phyloP scores from a whole-genome alignment of 2,113 vertebrate species.

The Kryptolebias marmoratus region DNA sequence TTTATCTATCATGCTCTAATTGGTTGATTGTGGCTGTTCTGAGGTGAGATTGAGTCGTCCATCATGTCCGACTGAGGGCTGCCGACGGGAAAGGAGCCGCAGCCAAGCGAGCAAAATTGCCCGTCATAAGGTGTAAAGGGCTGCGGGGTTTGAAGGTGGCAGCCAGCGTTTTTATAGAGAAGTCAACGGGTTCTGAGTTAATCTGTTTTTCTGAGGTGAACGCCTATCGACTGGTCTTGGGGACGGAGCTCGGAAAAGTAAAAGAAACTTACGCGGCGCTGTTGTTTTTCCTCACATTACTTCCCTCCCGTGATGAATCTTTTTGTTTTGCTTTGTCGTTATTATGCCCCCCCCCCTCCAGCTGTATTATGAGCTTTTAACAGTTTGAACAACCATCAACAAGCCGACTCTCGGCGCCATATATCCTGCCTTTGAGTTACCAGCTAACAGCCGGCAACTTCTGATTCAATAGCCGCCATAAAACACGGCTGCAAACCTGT shows the following conservation, averaged over 20 bases:
- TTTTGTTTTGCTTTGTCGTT: slow-evolving; percentile 64
- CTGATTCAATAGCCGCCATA: slow-evolving; percentile 58
- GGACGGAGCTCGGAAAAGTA: slow-evolving; percentile 32
- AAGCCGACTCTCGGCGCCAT: slow-evolving; percentile 10
- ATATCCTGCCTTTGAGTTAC: slow-evolving; percentile 45
- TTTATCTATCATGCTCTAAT: slow-evolving; percentile 79
- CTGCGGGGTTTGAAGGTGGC: slow-evolving; percentile 49
- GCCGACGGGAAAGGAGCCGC: slow-evolving; percentile 61
- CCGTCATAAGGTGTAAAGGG: slow-evolving; percentile 66
- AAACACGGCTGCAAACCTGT: slow-evolving; percentile 68
- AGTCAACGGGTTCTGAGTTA: slow-evolving; percentile 70
- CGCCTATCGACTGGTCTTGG: slow-evolving; percentile 69
- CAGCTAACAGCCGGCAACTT: slow-evolving; percentile 52
- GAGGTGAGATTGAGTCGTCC: slow-evolving; percentile 79
- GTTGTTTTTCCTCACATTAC: slow-evolving; percentile 8
- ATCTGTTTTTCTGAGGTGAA: slow-evolving; percentile 71
- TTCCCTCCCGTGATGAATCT: slow-evolving; percentile 41
- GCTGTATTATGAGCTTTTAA: slow-evolving; percentile 48
- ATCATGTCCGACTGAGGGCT: slow-evolving; percentile 69
- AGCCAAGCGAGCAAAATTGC: slow-evolving; percentile 69
- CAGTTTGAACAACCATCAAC: slow-evolving; percentile 27
- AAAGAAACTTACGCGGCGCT: slow-evolving; percentile 19
- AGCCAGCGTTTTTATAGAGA: slow-evolving; percentile 68
- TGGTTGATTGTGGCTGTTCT: slow-evolving; percentile 76
- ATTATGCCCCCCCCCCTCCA: slow-evolving; percentile 43